phyloP scores from a whole-genome alignment of 1,140 invertebrate species.

The Trichonephila inaurata region DNA sequence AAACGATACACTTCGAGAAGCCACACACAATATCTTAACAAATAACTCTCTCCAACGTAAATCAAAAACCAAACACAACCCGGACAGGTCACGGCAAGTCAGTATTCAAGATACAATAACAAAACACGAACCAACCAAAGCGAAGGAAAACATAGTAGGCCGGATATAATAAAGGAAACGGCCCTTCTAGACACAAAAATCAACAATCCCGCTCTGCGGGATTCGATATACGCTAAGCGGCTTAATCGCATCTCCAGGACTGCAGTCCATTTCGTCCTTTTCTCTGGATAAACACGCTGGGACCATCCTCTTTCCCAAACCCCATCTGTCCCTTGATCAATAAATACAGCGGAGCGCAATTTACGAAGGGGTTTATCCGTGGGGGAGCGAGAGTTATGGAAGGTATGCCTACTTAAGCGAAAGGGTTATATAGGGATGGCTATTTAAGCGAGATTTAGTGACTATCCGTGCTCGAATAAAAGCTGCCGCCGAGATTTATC shows the following conservation, averaged over 20 bases:
- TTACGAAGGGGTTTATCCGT: constrained; percentile 12
- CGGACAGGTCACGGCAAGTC: background rate
- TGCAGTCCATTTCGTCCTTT: constrained; percentile 37
- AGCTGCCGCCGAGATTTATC: constrained; percentile 29
- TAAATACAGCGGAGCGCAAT: constrained; percentile 29
- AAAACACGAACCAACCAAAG: background rate
- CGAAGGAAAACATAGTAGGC: background rate
- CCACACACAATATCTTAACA: no score
- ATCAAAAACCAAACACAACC: background rate
- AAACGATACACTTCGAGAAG: no score
- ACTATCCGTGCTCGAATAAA: constrained; percentile 21
- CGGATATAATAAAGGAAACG: background rate
- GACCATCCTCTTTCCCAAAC: background rate
- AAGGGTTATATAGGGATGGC: constrained; percentile 33
- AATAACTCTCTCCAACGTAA: background rate
- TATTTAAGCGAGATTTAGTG: constrained; percentile 35
- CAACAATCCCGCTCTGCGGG: constrained; percentile 5
- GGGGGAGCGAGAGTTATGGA: constrained; percentile 17
- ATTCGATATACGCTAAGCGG: constrained; percentile 24
- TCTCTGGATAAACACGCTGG: constrained; percentile 10
- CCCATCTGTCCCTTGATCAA: constrained; percentile 17
- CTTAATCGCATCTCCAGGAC: constrained; percentile 32
- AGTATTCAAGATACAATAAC: background rate
- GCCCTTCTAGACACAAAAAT: background rate
- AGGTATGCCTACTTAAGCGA: constrained; percentile 37